Base-by-base conservation (phyloP, 2,797 vertebrate species). In the Eleutherodactylus coqui region DNA sequence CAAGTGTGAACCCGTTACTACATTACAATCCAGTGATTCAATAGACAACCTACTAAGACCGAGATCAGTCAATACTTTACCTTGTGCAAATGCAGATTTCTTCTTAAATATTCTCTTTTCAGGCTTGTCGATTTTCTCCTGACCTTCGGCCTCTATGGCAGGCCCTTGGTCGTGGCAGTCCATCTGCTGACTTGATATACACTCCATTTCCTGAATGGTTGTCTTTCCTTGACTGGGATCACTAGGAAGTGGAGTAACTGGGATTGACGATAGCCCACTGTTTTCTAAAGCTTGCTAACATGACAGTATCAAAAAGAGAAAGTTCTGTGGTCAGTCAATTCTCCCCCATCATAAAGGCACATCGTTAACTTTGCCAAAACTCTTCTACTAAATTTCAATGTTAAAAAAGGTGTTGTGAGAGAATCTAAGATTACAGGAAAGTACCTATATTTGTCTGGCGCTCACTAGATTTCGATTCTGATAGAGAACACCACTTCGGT, bases 201-300 rank as follows among this genome's bases (percentile, higher is more conserved):
- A 85, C 0, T 93, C 62, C 0, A 90, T 88, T 0, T 94, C 95
- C 0, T 92, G 82, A 45, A 89, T 89, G 5, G 91, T 5, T 19
- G 89, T 75, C 90, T 94, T 94, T 45, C 92, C 55, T 5, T 93
- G 92, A 83, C 83, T 83, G 27, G 95, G 91, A 76, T 95, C 95
- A 86, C 94, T 91, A 16, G 94, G 83, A 85, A 94, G 94, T 0
- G 96, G 93, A 90, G 97, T 95, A 85, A 97, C 97, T 14, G 96
- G 96, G 91, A 97, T 95, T 77, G 98, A 96, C 78, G 97, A 98
- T 88, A 99, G 93, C 6, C 98, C 98, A 29, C 97, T 99, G 95
- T 99, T 99, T 94, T 99, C 98, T 93, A 99, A 94, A 83, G 98
- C 98, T 99, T 99, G 98, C 98, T 99, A 91, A 82, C 55, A 88